Conservation (phyloP, 2,888 invertebrate species). For the Folsomia candida region DNA sequence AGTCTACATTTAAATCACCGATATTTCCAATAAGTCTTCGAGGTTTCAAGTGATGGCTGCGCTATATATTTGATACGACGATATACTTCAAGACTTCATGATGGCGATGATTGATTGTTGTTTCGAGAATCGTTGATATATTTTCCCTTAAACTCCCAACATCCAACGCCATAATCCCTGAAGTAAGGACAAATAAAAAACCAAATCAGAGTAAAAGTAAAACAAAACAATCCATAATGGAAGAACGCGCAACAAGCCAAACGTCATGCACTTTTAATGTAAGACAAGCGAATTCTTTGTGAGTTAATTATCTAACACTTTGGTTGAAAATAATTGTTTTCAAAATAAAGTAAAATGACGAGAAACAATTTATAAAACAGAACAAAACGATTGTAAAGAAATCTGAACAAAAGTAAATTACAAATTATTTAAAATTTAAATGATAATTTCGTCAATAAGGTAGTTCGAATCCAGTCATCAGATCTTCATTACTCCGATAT, state of each 20-base stretch:
- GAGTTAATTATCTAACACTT: too few relatives aligned
- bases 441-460: slow-evolving; percentile 3
- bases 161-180: not conserved
- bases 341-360: not conserved
- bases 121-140: not conserved
- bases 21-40: not conserved
- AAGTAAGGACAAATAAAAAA: not conserved
- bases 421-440: not conserved
- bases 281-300: too few relatives aligned
- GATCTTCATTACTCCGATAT: slow-evolving; percentile 13
- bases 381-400: not conserved
- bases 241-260: not conserved
- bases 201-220: not conserved
- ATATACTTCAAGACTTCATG: not conserved
- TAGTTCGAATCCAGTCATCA: slow-evolving; percentile 12
- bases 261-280: not conserved
- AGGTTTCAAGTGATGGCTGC: not conserved
- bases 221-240: not conserved
- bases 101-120: not conserved
- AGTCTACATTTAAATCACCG: not conserved
- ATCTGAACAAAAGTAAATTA: not conserved
- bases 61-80: not conserved
- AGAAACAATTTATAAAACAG: not conserved
- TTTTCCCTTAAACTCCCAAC: not conserved
- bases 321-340: too few relatives aligned